Evolutionary conservation across 2,113 vertebrate species (phyloP).

Genomic region (Equus quagga): DNA sequence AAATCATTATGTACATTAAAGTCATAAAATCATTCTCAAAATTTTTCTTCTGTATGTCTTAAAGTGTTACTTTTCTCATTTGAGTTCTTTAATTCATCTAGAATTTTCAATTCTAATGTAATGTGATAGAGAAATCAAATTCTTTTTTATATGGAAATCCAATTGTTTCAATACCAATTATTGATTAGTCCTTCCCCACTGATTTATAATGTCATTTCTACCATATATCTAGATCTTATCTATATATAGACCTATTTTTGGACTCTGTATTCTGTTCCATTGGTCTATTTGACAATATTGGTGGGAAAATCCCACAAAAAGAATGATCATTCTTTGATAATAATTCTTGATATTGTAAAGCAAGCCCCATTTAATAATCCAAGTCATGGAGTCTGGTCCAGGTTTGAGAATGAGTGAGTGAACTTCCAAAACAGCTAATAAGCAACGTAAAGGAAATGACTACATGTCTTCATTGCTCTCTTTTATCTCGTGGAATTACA

Average conservation of each 20-base stretch:
- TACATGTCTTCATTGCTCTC: neutral
- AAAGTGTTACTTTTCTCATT: constrained; percentile 1
- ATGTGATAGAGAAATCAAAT: neutral
- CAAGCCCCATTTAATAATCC: neutral
- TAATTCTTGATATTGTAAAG: neutral
- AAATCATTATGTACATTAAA: neutral
- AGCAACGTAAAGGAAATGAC: neutral
- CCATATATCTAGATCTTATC: neutral
- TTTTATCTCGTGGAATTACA: neutral
- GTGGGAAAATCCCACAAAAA: neutral
- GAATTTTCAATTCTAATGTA: constrained; percentile 2
- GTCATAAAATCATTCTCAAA: neutral
- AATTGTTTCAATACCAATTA: neutral
- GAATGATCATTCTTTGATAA: neutral
- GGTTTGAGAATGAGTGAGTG: neutral
- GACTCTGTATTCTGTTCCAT: neutral
- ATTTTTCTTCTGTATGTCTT: neutral
- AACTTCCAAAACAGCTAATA: neutral
- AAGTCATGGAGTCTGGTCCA: neutral
- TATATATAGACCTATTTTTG: neutral
- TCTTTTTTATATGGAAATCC: neutral
- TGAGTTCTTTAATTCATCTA: constrained; percentile 28
- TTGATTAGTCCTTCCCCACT: neutral
- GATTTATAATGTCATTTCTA: neutral
- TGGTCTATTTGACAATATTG: neutral